phyloP scores from a whole-genome alignment of 2,113 vertebrate genomes.

The Rissa tridactyla region DNA sequence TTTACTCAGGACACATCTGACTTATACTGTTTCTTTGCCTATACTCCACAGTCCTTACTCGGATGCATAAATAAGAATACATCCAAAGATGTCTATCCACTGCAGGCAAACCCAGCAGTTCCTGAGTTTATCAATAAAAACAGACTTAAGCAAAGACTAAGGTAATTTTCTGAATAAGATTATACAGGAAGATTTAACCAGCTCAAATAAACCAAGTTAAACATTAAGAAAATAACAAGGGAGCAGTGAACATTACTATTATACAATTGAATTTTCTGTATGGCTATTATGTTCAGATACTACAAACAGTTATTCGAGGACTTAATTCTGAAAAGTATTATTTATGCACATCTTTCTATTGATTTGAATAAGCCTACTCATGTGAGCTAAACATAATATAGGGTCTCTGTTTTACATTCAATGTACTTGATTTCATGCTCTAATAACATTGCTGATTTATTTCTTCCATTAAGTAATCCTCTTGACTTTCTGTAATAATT shows the following conservation, averaged over 20 bases:
- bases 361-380: neutral
- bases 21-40: neutral
- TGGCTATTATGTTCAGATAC: neutral
- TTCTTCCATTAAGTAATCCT: conserved; percentile 58
- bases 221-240: neutral
- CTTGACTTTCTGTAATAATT: conserved; percentile 54
- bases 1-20: neutral
- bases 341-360: conserved; percentile 5
- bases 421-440: conserved; percentile 68
- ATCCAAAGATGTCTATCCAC: neutral
- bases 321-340: neutral
- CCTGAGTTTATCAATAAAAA: neutral
- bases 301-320: neutral
- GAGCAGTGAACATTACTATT: neutral
- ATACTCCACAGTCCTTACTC: neutral
- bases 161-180: neutral
- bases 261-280: neutral
- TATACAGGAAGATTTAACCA: neutral
- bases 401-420: conserved; percentile 8
- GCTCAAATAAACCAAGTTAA: neutral
- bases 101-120: neutral
- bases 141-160: neutral
- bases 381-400: neutral
- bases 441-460: conserved; percentile 68
- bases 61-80: neutral